These are phyloP conservation scores for Pogonognathellus flavescens DNA, from an alignment of 1,140 invertebrate genomes.

Conservation along the genomic window DNA sequence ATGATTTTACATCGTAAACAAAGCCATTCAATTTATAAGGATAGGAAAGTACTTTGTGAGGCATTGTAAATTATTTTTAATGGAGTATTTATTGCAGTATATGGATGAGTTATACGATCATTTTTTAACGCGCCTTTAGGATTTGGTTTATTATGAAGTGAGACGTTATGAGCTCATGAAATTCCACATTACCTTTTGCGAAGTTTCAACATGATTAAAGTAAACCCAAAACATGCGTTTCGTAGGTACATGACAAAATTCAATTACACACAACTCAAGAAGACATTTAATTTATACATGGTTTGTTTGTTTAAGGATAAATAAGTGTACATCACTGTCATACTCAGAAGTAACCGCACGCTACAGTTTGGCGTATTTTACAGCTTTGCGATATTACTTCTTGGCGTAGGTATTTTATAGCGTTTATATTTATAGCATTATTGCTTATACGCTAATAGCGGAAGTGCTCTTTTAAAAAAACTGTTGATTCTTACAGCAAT, in stretches of 20 bases:
- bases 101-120: background rate
- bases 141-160: background rate
- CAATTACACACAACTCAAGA: background rate
- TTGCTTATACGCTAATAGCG: too few species aligned
- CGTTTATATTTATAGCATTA: too few species aligned
- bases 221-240: background rate
- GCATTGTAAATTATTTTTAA: background rate
- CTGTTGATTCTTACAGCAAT: too few species aligned
- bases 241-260: background rate
- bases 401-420: too few species aligned
- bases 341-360: too few species aligned
- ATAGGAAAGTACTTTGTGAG: background rate
- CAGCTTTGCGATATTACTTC: too few species aligned
- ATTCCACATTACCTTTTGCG: background rate
- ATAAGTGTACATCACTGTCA: background rate
- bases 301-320: slow-evolving; percentile 6
- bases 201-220: background rate
- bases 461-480: too few species aligned
- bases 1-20: background rate
- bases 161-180: background rate
- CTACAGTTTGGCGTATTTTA: too few species aligned
- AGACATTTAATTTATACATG: background rate
- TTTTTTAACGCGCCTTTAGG: too few species aligned
- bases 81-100: background rate
- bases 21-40: background rate